A percentile compares a stretch with the other conserved stretches of the same genome.
phyloP scores from a whole-genome alignment of 2,797 vertebrate species.

The Chiloscyllium punctatum region DNA sequence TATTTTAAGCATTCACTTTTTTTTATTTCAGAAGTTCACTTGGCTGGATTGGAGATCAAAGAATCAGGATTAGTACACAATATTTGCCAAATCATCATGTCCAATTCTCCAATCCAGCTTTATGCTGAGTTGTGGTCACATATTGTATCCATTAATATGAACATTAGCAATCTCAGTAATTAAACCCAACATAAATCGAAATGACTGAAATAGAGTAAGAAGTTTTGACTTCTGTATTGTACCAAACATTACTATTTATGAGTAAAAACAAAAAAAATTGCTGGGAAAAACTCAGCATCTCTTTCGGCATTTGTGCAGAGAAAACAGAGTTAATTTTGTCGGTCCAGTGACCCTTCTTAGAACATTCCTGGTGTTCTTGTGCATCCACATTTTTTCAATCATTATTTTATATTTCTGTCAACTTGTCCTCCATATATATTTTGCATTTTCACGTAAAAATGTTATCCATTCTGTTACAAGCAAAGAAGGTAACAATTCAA shows the following conservation, averaged over 20 bases:
- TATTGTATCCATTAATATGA: not conserved
- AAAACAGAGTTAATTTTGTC: too few relatives aligned
- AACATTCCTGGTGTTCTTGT: too few relatives aligned
- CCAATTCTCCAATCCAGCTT: not conserved
- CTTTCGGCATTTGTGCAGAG: too few relatives aligned
- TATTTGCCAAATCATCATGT: not conserved
- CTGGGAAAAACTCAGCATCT: too few relatives aligned
- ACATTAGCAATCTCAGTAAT: not conserved
- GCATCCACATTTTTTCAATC: too few relatives aligned
- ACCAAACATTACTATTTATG: too few relatives aligned
- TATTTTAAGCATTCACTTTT: not conserved
- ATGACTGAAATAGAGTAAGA: too few relatives aligned
- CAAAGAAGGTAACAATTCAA: not conserved
- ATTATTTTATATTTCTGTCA: not conserved
- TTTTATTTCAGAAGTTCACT: not conserved
- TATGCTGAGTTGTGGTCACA: not conserved
- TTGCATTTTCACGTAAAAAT: not conserved
- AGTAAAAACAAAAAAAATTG: too few relatives aligned
- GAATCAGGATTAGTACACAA: not conserved
- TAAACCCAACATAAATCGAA: not conserved
- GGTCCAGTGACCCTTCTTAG: too few relatives aligned
- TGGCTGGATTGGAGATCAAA: not conserved
- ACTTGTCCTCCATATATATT: not conserved
- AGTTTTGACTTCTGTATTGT: too few relatives aligned
- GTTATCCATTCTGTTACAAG: not conserved